Conservation (phyloP, 2,113 vertebrate genomes). For the Psophia crepitans region DNA sequence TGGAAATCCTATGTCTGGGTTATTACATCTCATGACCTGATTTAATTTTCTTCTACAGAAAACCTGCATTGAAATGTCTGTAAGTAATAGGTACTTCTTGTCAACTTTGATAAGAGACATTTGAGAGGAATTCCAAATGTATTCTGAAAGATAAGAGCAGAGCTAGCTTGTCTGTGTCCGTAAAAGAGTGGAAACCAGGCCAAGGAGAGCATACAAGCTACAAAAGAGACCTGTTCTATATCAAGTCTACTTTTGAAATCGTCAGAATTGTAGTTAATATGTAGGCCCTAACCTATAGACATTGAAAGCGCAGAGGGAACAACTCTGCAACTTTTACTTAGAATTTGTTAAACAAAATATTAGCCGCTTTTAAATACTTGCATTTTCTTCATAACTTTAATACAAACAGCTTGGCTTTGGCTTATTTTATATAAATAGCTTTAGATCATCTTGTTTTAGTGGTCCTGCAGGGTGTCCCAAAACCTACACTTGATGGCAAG, state of each 20-base stretch:
- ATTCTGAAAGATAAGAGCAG: constrained; percentile 35
- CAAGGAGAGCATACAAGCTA: background rate
- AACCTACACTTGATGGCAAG: constrained; percentile 32
- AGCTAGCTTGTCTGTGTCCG: background rate
- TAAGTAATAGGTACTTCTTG: constrained; percentile 54
- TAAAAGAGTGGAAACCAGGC: background rate
- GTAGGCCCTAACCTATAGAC: background rate
- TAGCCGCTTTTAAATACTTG: background rate
- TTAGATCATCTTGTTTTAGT: constrained; percentile 15
- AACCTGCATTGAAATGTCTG: constrained; percentile 28
- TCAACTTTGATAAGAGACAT: constrained; percentile 47
- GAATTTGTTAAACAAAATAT: background rate
- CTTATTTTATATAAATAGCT: constrained; percentile 23
- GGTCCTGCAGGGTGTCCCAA: constrained; percentile 30
- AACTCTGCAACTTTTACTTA: background rate
- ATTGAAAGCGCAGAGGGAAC: background rate
- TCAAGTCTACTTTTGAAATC: background rate
- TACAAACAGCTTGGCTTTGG: background rate
- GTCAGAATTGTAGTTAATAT: background rate
- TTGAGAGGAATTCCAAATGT: constrained; percentile 39
- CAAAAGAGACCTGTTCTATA: background rate
- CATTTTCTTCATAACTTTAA: background rate
- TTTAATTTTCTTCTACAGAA: constrained; percentile 55
- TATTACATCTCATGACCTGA: constrained; percentile 52
- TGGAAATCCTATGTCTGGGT: constrained; percentile 36